Base-by-base conservation (phyloP, 2,113 vertebrate genomes). In the Orthochromis malagaraziensis region DNA sequence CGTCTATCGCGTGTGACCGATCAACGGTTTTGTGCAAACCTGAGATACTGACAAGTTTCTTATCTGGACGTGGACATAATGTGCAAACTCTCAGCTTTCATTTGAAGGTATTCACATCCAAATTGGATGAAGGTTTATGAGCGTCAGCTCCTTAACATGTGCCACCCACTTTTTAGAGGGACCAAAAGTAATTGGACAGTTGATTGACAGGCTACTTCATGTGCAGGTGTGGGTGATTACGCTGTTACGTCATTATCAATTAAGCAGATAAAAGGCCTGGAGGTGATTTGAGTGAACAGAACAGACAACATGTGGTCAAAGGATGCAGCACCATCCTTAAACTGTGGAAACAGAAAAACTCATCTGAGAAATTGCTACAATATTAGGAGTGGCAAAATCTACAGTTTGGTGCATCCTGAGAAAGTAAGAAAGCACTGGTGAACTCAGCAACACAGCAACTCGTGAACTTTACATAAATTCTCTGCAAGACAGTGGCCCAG, bases 291-390 rank as follows among this genome's bases (percentile, higher is more conserved):
- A 63, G 16, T 19, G 29, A 63, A 63, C 58, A 33, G 58, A 63
- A 19, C 19, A 65, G 60, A 21, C 60, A 65, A n/a, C 60, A 38
- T 21, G 33, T 21, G 60, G 29, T 63, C 58, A 63, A 19, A 19
- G 57, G 17, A 65, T 0, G 1, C 31, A n/a, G 58, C 45, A 2
- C 19, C 33, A 1, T 2, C 33, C 31, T 12, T 35, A 35, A 33
- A n/a, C 60, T n/a, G 58, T 35, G 31, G 31, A 35, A n/a, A 65
- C 1, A 0, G 33, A 65, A 10, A n/a, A 65, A 65, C 33, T n/a
- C 60, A 5, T 7, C 10, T 13, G 2, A 1, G 6, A 65, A 38
- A n/a, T 12, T 1, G 9, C 0, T 35, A 0, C 0, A 63, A 11
- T 63, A 35, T 2, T 35, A 63, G 17, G 58, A 63, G 31, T 33